Evolutionary conservation across 2,888 invertebrate species (phyloP).

Genomic region (Hemaris fuciformis): DNA sequence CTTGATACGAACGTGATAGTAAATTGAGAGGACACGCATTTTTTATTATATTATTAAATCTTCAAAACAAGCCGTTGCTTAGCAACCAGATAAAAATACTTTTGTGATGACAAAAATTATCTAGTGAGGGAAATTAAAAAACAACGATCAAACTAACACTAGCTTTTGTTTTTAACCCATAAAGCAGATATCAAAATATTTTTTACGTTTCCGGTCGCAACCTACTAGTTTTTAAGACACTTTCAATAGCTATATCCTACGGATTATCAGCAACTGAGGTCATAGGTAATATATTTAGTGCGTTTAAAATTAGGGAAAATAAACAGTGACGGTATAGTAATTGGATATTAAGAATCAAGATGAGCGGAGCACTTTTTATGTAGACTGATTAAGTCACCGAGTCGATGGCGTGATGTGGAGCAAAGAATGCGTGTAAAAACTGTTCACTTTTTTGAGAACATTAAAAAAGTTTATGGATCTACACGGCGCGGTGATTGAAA

Average conservation of each 20-base stretch:
- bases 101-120: no score
- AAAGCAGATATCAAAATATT: no score
- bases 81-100: no score
- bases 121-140: no score
- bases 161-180: no score
- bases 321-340: background rate
- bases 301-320: background rate
- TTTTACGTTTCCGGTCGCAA: no score
- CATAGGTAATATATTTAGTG: no score
- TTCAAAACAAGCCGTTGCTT: no score
- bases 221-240: no score
- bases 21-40: background rate
- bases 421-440: constrained; percentile 14
- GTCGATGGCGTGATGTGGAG: background rate
- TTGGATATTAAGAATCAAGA: background rate
- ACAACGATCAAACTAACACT: no score
- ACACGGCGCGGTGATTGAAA: background rate
- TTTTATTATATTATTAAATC: background rate
- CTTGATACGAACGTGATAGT: background rate
- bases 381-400: background rate
- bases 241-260: no score
- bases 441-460: constrained; percentile 3
- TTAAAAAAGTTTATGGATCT: constrained; percentile 12
- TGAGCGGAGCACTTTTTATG: background rate
- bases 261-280: no score